Evolutionary conservation across 2,113 vertebrate genomes (phyloP).

Genomic region (Dipodomys spectabilis): DNA sequence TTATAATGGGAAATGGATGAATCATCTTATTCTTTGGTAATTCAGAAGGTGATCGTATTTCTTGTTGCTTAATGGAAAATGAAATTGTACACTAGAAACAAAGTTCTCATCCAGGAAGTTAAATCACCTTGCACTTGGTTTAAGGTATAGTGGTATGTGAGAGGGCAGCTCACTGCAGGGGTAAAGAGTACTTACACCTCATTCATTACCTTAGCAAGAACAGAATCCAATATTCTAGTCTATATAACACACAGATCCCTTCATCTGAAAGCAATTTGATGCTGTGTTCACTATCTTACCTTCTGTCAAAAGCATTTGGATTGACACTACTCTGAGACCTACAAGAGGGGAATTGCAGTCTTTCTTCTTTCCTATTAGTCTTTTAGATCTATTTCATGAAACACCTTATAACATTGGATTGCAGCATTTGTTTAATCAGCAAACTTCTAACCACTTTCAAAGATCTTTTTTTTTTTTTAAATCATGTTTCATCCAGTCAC

Average conservation of each 20-base stretch:
- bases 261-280: not conserved
- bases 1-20: slow-evolving; percentile 44
- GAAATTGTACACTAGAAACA: not conserved
- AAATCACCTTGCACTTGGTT: not conserved
- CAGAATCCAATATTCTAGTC: not conserved
- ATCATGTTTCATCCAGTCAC: not conserved
- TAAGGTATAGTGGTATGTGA: slow-evolving; percentile 17
- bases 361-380: not conserved
- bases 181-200: not conserved
- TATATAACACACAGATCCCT: not conserved
- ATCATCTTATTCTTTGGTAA: not conserved
- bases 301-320: not conserved
- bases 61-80: slow-evolving; percentile 24
- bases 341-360: not conserved
- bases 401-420: not conserved
- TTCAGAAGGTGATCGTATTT: slow-evolving; percentile 41
- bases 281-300: not conserved
- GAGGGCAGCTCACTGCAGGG: not conserved
- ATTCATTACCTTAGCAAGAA: not conserved
- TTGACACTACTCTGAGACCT: not conserved
- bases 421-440: not conserved
- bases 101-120: not conserved
- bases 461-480: not conserved
- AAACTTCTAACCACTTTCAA: not conserved
- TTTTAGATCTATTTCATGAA: slow-evolving; percentile 18